Base-by-base conservation (phyloP, 2,113 vertebrate species). In the Penelope pileata region DNA sequence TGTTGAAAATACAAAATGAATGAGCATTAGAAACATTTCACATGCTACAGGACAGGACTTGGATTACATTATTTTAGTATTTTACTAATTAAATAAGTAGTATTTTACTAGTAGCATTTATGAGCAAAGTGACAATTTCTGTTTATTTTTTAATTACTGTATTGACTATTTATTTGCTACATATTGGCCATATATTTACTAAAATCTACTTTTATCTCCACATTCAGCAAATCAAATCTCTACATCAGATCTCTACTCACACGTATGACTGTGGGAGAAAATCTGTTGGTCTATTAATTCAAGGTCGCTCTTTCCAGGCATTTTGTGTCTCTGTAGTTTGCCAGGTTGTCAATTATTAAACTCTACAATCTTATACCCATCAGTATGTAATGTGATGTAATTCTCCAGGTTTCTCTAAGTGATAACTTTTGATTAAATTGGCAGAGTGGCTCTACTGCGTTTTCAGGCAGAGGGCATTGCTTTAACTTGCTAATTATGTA, bases 351-450 rank as follows among this genome's bases (percentile, higher is more conserved):
- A 26, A 23, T 42, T 74, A 74, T 78, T 42, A 75, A 48, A 74
- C 34, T 56, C 3, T 1, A 53, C 17, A 67, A 42, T 90, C 34
- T 86, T 81, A 54, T 34, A 60, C 29, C 2, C 9, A 43, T 91
- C 90, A 60, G 34, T 67, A 60, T 40, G 54, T 77, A 86, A 92
- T 67, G 29, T 48, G 32, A 67, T 74, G 62, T 64, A 86, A 86
- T 83, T 83, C 73, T 60, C 23, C 32, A 54, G 23, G 16, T 94
- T 91, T 86, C 79, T 59, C 47, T 85, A 69, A 51, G 77, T 70
- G 68, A 77, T 91, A 93, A 5, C 3, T 72, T 90, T 83, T 91
- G 38, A 91, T 90, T 94, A 96, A 93, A 95, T 70, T 86, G 82
- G 90, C 72, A 86, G n/a, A 60, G 79, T 70, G 14, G 14, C 79